These are phyloP conservation scores for Sturmia bella DNA, from an alignment of 2,888 invertebrate species.

Conservation along the genomic window DNA sequence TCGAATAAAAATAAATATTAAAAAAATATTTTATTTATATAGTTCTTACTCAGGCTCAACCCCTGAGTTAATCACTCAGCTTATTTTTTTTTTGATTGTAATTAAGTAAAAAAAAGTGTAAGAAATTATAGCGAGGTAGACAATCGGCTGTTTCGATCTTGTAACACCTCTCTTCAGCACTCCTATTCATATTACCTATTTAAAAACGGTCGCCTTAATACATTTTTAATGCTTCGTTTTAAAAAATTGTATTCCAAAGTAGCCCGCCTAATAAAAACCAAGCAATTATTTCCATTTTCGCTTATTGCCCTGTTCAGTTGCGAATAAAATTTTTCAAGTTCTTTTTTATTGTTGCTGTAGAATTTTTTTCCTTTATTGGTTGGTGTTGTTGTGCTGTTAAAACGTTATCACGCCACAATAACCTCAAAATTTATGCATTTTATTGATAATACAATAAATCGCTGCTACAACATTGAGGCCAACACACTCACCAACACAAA, in stretches of 20 bases:
- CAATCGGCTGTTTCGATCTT: no score
- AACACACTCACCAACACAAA: conserved; percentile 38
- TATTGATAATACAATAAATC: conserved; percentile 80
- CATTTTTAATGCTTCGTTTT: no score
- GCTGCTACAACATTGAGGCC: conserved; percentile 59
- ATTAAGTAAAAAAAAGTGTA: no score
- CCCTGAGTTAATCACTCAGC: no score
- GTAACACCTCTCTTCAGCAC: no score
- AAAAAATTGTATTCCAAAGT: neutral
- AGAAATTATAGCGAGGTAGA: no score
- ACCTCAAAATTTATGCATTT: conserved; percentile 82
- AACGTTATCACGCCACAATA: conserved; percentile 79
- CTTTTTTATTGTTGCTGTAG: conserved; percentile 1
- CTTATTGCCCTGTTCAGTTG: conserved; percentile 56
- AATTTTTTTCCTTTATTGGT: neutral
- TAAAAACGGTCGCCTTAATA: no score
- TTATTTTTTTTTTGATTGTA: no score
- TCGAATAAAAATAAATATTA: no score
- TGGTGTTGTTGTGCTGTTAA: conserved; percentile 42
- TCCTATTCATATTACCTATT: no score
- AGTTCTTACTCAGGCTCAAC: no score
- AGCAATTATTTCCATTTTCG: conserved; percentile 31
- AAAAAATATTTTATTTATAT: no score
- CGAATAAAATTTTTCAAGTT: conserved; percentile 43
- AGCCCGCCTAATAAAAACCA: neutral